Evolutionary conservation across 2,113 vertebrate species (phyloP).

Genomic region (Myotis lucifugus): DNA sequence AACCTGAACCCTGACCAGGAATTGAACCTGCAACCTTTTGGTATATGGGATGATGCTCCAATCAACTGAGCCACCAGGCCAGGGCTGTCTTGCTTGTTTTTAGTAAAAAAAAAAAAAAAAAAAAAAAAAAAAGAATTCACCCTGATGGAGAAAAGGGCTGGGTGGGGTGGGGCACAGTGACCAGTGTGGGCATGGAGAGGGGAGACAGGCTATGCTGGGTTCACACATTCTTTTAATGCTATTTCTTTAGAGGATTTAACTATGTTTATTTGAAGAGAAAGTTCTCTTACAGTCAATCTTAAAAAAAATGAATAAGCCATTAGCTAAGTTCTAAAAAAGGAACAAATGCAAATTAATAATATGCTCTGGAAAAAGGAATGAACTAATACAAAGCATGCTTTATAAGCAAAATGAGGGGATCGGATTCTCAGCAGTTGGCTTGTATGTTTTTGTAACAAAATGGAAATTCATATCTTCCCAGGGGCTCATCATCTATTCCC

Average conservation of each 20-base stretch:
- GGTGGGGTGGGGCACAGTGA: not conserved
- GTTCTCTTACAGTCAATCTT: not conserved
- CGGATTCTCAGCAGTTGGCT: conserved; percentile 66
- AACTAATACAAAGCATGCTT: conserved; percentile 55
- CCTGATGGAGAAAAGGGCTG: not conserved
- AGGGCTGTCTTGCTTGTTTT: not conserved
- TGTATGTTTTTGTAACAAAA: conserved; percentile 66
- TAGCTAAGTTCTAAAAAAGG: conserved; percentile 52
- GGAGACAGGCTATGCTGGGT: not conserved
- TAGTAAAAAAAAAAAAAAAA: not conserved
- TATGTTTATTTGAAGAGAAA: conserved; percentile 33
- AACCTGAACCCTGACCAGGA: too few relatives aligned
- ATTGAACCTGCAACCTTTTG: not conserved
- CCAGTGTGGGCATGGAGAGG: not conserved
- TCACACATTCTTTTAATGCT: not conserved
- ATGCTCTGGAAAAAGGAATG: conserved; percentile 30
- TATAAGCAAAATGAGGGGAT: conserved; percentile 52
- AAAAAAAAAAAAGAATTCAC: not conserved
- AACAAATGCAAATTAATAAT: conserved; percentile 69
- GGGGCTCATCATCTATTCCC: conserved; percentile 58
- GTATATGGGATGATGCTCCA: not conserved
- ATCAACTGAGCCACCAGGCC: not conserved
- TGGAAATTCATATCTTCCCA: conserved; percentile 76
- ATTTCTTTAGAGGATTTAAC: conserved; percentile 9
- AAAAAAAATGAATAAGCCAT: conserved; percentile 60